Percentiles rank a stretch among this genome's conserved stretches.
phyloP scores from a whole-genome alignment of 37 sponge, comb jelly and placozoan genomes.

The Diacarnus erythraeanus region DNA sequence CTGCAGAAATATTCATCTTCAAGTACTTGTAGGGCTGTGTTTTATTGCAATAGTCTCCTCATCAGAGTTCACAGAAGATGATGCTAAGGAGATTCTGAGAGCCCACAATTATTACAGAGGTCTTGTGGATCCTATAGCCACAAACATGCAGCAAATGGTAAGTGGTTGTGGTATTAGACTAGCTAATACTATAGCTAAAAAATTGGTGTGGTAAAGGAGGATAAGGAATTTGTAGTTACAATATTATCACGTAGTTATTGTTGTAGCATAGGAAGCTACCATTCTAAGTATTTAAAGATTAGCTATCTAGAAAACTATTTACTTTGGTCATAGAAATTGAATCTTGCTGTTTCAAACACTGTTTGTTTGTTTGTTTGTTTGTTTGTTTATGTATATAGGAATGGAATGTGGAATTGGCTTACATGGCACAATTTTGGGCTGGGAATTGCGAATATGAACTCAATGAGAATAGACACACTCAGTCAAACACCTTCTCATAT shows the following conservation, averaged over 20 bases:
- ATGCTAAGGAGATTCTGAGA: conserved; percentile 31
- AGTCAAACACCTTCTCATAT: conserved; percentile 16
- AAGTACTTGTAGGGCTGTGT: background rate
- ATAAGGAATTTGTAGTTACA: background rate
- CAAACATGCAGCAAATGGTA: conserved; percentile 52
- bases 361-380: background rate
- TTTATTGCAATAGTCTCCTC: background rate
- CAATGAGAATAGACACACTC: conserved; percentile 35
- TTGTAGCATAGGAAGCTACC: no score
- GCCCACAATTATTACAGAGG: conserved; percentile 48
- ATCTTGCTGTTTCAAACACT: no score
- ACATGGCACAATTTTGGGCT: conserved; percentile 56
- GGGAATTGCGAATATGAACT: conserved; percentile 22
- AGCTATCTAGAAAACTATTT: no score
- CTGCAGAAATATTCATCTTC: background rate
- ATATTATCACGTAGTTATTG: background rate
- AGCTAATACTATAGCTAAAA: background rate
- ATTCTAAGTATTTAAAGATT: no score
- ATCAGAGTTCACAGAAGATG: conserved; percentile 23
- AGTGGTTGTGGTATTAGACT: background rate
- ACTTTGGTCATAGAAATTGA: no score
- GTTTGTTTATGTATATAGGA: background rate
- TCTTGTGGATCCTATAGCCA: conserved; percentile 34
- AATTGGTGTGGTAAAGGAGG: background rate
- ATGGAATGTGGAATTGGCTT: conserved; percentile 56